Percentiles rank a stretch among this genome's conserved stretches.
Evolutionary conservation across 2,797 vertebrate genomes (phyloP).

Genomic region (Gymnothorax reevesii): DNA sequence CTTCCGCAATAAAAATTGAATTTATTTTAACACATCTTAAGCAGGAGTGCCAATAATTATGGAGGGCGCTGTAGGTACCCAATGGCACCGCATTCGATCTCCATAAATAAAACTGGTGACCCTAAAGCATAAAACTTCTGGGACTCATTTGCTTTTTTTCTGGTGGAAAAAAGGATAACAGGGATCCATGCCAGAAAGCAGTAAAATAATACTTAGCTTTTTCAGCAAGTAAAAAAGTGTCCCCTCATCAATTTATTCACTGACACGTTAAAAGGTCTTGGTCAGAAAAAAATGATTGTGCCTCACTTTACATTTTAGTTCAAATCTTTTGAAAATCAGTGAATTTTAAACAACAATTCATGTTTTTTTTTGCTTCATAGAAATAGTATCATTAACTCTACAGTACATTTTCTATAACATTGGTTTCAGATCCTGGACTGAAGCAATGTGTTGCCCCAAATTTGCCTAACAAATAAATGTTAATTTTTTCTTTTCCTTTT

Average conservation of each 20-base stretch:
- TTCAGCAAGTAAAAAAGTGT: neutral
- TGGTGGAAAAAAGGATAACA: neutral
- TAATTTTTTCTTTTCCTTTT: neutral
- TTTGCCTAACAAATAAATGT: conserved; percentile 13
- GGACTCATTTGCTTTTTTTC: neutral
- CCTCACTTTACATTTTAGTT: neutral
- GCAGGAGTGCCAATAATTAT: no score
- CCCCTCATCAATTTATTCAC: neutral
- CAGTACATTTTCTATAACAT: neutral
- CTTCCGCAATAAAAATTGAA: no score
- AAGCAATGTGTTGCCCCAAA: neutral
- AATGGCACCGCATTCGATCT: neutral
- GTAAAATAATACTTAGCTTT: neutral
- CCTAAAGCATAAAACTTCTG: neutral
- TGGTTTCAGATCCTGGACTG: neutral
- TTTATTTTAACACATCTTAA: no score
- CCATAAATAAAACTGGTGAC: neutral
- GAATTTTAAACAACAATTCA: neutral
- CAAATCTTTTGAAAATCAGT: neutral
- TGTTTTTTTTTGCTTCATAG: neutral
- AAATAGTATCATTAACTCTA: neutral
- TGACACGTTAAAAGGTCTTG: neutral
- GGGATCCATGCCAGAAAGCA: neutral
- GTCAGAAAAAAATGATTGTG: neutral
- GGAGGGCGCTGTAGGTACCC: no score